phyloP scores from a whole-genome alignment of 2,888 invertebrate genomes.

The Branchellion lobata region DNA sequence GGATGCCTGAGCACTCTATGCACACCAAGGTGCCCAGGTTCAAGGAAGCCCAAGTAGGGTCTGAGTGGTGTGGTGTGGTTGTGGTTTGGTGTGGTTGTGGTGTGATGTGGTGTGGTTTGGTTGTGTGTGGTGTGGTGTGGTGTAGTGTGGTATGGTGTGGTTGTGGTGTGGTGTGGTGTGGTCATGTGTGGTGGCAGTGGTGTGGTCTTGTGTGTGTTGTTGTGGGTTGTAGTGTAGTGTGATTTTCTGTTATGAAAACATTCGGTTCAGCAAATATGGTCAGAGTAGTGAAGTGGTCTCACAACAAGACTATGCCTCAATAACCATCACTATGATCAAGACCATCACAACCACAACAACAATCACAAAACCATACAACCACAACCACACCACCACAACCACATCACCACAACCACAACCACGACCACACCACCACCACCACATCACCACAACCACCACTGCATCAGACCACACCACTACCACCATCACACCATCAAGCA shows the following conservation, averaged over 20 bases:
- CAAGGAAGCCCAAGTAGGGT: conserved; percentile 96
- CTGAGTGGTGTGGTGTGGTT: conserved; percentile 61
- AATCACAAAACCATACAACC: background rate
- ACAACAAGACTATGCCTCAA: too few species aligned
- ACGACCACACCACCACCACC: background rate
- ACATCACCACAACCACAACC: background rate
- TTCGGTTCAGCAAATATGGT: too few species aligned
- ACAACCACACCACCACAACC: background rate
- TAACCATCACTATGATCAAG: background rate
- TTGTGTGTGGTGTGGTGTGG: too few species aligned
- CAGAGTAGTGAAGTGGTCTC: too few species aligned
- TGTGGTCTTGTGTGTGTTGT: too few species aligned
- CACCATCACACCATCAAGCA: conserved; percentile 2
- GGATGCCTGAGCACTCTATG: conserved; percentile 95
- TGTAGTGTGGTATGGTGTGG: too few species aligned
- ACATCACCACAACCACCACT: background rate
- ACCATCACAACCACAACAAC: background rate
- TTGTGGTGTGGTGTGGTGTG: too few species aligned
- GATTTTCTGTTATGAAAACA: too few species aligned
- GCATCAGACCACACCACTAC: background rate
- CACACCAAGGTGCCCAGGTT: conserved; percentile 92
- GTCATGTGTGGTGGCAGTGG: too few species aligned
- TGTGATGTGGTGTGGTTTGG: too few species aligned
- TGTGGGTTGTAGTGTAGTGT: too few species aligned
- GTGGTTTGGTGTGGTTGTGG: background rate